phyloP scores from a whole-genome alignment of 2,113 vertebrate species.

The Lathamus discolor region DNA sequence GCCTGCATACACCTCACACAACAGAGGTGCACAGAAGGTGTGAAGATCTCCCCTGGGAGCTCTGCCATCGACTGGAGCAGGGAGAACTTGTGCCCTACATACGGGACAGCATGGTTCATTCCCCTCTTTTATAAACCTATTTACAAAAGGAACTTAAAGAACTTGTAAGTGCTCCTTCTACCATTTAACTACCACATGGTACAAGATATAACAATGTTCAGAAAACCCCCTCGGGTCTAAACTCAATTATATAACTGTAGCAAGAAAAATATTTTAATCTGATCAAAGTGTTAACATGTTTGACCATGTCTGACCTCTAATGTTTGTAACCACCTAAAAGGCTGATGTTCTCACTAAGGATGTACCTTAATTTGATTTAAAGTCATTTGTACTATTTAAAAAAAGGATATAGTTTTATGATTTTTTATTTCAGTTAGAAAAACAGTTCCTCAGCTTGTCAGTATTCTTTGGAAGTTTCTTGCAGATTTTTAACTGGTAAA shows the following conservation, averaged over 20 bases:
- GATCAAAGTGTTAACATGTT: constrained; percentile 76
- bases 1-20: not conserved
- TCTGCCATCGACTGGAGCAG: not conserved
- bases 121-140: not conserved
- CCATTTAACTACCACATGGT: constrained; percentile 48
- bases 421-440: constrained; percentile 49
- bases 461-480: constrained; percentile 20
- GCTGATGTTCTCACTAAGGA: constrained; percentile 48
- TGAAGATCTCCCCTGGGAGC: not conserved
- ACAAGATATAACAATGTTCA: constrained; percentile 72
- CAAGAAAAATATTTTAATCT: constrained; percentile 72
- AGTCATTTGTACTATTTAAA: constrained; percentile 72
- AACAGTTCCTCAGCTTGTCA: constrained; percentile 9
- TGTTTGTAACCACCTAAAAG: constrained; percentile 72
- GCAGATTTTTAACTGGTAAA: not conserved
- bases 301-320: constrained; percentile 72
- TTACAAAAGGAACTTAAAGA: constrained; percentile 46
- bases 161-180: constrained; percentile 33
- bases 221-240: constrained; percentile 69
- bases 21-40: not conserved
- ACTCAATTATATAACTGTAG: constrained; percentile 70
- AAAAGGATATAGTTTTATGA: constrained; percentile 67
- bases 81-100: not conserved
- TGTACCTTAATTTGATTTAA: constrained; percentile 67
- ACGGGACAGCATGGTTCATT: not conserved